Base-by-base conservation (phyloP, 92 coral and sea anemone genomes). In the Metridium senile region DNA sequence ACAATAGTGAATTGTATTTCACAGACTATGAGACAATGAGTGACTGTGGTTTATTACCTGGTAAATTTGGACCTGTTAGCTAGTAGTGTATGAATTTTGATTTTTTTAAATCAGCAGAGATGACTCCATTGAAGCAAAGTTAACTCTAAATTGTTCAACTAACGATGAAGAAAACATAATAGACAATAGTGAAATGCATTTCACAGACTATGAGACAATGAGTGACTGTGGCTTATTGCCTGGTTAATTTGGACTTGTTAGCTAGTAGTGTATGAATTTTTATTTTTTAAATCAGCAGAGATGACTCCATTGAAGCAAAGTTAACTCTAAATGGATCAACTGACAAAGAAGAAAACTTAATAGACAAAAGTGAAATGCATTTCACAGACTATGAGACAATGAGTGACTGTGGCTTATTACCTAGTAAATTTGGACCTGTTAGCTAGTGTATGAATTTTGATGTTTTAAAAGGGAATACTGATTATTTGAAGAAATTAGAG, bases 51-150 rank as follows among this genome's bases (percentile, higher is more conserved):
- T 61, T 79, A 35, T 31, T 70, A 34, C 76, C 84, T 6, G 76
- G 84, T 47, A 79, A 68, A 58, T 79, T 79, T 79, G 84, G 84
- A 0, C 84, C 84, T 20, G 84, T 79, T 45, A 73, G 78, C 56
- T 73, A 73, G 65, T 70, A 26, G 28, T 47, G 28, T 13, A 68
- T 16, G 43, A 19, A 4, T 32, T 68, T 68, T 68, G 30, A 11
- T 29, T 29, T 0, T 33, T 1, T 30, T 1, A 58, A 33, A 57
- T 73, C 10, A 22, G 53, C 30, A 7, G 26, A 53, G 23, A 26
- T 10, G 19, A 53, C 1, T 19, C 26, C 18, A 51, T 0, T 26
- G 26, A 28, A 18, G 27, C 28, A 23, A 19, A 20, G 26, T 17
- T 26, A 49, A 71, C n/a, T n/a, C n/a, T n/a, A n/a, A n/a, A n/a